These are phyloP conservation scores for Pavo muticus DNA, from an alignment of 2,113 vertebrate genomes.

Conservation along the genomic window DNA sequence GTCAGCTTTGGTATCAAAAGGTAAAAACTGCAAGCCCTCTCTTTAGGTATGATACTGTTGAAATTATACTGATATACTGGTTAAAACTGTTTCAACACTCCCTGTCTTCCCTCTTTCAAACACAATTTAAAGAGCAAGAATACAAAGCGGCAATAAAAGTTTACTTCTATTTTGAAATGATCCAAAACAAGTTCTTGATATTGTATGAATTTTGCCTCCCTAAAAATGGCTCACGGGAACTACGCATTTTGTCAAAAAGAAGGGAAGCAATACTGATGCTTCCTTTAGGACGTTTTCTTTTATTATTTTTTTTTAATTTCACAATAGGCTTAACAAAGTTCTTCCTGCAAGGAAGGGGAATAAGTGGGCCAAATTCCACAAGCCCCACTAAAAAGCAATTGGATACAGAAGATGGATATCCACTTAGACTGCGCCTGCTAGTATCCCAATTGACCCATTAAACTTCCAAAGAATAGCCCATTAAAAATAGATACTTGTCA, in stretches of 20 bases:
- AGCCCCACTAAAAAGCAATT: not conserved
- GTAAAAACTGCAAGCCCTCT: not conserved
- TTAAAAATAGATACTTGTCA: constrained; percentile 3
- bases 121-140: not conserved
- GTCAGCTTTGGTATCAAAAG: not conserved
- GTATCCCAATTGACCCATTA: not conserved
- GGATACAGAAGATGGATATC: not conserved
- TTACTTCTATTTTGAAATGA: not conserved
- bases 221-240: not conserved
- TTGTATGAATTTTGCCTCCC: not conserved
- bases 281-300: not conserved
- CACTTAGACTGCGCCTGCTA: not conserved
- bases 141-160: not conserved
- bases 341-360: not conserved
- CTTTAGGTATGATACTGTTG: not conserved
- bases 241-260: not conserved
- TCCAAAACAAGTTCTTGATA: not conserved
- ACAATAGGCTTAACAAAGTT: not conserved
- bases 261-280: not conserved
- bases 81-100: not conserved
- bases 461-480: not conserved
- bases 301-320: not conserved
- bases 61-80: too few relatives aligned
- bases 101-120: not conserved
- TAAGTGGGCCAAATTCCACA: not conserved